Conservation (phyloP, 92 coral and sea anemone species). For the Porites lobata region DNA sequence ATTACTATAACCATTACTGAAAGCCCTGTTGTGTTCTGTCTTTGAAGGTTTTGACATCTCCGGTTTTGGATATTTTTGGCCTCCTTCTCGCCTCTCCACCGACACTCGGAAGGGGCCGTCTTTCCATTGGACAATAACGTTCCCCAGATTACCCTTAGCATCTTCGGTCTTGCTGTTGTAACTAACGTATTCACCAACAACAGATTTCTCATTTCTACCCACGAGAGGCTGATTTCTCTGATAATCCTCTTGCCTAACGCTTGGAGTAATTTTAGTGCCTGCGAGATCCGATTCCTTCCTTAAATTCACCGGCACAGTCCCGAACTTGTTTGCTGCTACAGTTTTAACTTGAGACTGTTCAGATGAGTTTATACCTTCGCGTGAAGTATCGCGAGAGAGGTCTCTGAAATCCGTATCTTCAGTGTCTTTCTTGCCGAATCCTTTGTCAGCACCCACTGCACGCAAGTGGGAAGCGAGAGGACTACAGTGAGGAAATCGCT, state of each 20-base stretch:
- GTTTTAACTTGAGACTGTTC: constrained; percentile 44
- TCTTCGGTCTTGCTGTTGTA: constrained; percentile 65
- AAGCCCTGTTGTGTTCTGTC: constrained; percentile 17
- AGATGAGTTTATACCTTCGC: constrained; percentile 49
- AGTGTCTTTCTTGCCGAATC: constrained; percentile 56
- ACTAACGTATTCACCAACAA: constrained; percentile 77
- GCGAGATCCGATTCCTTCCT: constrained; percentile 36
- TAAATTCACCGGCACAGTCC: constrained; percentile 18
- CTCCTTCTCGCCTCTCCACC: constrained; percentile 40
- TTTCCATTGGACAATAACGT: constrained; percentile 33
- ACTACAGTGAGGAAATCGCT: constrained; percentile 36
- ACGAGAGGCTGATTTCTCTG: constrained; percentile 52
- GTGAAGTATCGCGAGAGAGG: constrained; percentile 38
- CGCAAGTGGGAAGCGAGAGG: constrained; percentile 37
- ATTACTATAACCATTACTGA: constrained; percentile 9
- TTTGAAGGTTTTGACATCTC: constrained; percentile 23
- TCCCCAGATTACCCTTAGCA: constrained; percentile 50
- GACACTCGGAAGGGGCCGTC: constrained; percentile 43
- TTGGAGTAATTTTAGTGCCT: constrained; percentile 8
- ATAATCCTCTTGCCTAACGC: constrained; percentile 31
- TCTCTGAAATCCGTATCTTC: constrained; percentile 53
- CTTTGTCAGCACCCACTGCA: constrained; percentile 49
- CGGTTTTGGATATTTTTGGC: constrained; percentile 14
- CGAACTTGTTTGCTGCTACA: constrained; percentile 17
- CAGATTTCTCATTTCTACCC: constrained; percentile 81